Base-by-base conservation (phyloP, 2,888 invertebrate species). In the Lacanobia oleracea region DNA sequence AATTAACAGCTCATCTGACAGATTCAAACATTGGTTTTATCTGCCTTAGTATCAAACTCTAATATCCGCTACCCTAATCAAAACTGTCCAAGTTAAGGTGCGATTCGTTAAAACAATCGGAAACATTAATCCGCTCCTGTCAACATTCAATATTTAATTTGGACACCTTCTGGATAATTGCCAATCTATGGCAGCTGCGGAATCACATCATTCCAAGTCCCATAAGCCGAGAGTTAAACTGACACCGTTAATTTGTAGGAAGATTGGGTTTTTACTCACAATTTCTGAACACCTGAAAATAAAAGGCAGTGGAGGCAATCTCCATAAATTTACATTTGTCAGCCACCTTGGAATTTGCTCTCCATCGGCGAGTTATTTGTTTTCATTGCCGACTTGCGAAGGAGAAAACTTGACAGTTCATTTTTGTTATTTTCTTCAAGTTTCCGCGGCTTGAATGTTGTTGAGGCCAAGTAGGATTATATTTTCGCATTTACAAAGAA, bases 281-380 rank as follows among this genome's bases (percentile, higher is more conserved):
- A 77, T 66, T 67, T 68, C 40, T 60, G 50, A 56, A 54, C 66
- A 83, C 72, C 66, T 76, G 72, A 60, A 81, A 83, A 83, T 72
- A 74, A 83, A 78, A 74, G 69, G 61, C 33, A 69, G 37, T 10
- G 27, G 14, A 50, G 27, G 21, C 67, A 83, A 81, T 78, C 71
- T 83, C 60, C 81, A 83, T 83, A 82, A 73, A 76, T 83, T 83
- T 78, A 65, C 64, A 75, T 75, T 81, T 68, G 64, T 81, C 72
- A 69, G 70, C 21, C 21, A 62, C 66, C 61, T 71, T 68, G 59
- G 68, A 75, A 64, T 75, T 68, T 14, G 33, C 67, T 48, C 62
- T 72, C 61, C 70, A 75, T 70, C 61, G 65, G n/a, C 9, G 57
- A 56, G 57, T 73, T 70, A 66, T 75, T 75, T 83, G 63, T 73